These are phyloP conservation scores for Agonopterix subpropinquella DNA, from an alignment of 2,888 invertebrate species.

Conservation along the genomic window DNA sequence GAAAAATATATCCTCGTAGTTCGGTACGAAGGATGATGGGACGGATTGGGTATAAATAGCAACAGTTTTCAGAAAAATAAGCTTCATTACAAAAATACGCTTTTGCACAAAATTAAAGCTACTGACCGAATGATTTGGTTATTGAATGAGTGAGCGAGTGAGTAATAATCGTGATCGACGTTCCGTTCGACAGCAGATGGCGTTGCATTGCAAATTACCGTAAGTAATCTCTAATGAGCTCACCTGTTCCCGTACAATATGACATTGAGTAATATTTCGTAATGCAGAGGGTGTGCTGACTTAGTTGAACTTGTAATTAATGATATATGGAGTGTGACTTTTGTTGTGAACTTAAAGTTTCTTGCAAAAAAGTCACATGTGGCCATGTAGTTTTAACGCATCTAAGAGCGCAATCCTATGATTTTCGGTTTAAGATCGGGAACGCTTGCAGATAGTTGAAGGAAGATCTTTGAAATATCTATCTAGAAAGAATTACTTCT, in stretches of 20 bases:
- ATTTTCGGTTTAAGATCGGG: too few relatives aligned
- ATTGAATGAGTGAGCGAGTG: slow-evolving; percentile 17
- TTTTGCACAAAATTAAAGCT: neutral
- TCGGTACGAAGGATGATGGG: slow-evolving; percentile 26
- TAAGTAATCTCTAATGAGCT: slow-evolving; percentile 64
- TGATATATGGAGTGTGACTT: slow-evolving; percentile 1
- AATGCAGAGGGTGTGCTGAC: slow-evolving; percentile 1
- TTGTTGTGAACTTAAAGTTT: neutral
- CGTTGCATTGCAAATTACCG: slow-evolving; percentile 51
- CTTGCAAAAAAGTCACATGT: too few relatives aligned
- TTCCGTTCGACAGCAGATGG: slow-evolving; percentile 50
- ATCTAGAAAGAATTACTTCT: too few relatives aligned
- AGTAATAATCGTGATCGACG: slow-evolving; percentile 38
- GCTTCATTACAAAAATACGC: too few relatives aligned
- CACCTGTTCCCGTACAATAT: slow-evolving; percentile 44
- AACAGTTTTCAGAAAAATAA: too few relatives aligned
- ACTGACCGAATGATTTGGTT: slow-evolving; percentile 4
- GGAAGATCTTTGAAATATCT: too few relatives aligned
- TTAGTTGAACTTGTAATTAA: slow-evolving; percentile 5
- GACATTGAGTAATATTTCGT: slow-evolving; percentile 31
- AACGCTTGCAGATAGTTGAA: too few relatives aligned
- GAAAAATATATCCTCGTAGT: slow-evolving; percentile 31
- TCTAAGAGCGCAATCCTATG: too few relatives aligned
- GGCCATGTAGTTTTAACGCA: too few relatives aligned
- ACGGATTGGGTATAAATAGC: slow-evolving; percentile 10